Percentiles rank a stretch among this genome's conserved stretches.
These are phyloP conservation scores for Eospalax fontanierii DNA, from an alignment of 2,797 vertebrate species.

Conservation along the genomic window DNA sequence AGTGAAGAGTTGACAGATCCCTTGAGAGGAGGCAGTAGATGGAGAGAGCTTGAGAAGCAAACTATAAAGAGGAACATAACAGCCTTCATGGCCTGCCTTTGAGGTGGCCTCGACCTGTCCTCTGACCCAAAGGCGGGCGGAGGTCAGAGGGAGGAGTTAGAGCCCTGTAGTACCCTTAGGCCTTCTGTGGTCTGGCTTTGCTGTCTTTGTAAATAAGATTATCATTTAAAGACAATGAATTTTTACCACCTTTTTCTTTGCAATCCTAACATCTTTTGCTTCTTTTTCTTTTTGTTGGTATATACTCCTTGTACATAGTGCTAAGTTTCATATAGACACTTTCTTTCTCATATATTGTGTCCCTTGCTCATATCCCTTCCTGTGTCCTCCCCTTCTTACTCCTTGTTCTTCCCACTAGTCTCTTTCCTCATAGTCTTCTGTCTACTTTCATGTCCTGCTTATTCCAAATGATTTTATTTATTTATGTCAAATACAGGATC, in stretches of 20 bases:
- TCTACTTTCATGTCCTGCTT: neutral
- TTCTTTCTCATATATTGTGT: neutral
- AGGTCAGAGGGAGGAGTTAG: too few species aligned
- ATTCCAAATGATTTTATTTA: neutral
- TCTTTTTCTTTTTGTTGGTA: neutral
- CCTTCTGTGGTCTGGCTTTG: neutral
- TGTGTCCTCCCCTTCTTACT: neutral
- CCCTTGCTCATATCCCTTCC: neutral
- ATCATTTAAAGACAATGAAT: neutral
- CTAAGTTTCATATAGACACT: neutral
- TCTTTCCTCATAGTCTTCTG: neutral
- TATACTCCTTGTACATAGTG: neutral
- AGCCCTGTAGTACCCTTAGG: neutral
- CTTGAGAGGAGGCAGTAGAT: neutral
- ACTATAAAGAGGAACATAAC: neutral
- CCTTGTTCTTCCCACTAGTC: accelerated
- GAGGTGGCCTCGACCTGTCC: neutral
- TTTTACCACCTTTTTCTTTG: neutral
- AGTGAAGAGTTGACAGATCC: neutral
- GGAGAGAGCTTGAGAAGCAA: neutral
- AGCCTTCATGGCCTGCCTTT: neutral
- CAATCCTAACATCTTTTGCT: neutral
- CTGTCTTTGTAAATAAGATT: neutral
- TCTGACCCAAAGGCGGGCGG: neutral
- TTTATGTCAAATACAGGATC: neutral